Percentiles rank a stretch among this genome's conserved stretches.
Conservation (phyloP, 2,888 invertebrate species). For the Molorchus minor region DNA sequence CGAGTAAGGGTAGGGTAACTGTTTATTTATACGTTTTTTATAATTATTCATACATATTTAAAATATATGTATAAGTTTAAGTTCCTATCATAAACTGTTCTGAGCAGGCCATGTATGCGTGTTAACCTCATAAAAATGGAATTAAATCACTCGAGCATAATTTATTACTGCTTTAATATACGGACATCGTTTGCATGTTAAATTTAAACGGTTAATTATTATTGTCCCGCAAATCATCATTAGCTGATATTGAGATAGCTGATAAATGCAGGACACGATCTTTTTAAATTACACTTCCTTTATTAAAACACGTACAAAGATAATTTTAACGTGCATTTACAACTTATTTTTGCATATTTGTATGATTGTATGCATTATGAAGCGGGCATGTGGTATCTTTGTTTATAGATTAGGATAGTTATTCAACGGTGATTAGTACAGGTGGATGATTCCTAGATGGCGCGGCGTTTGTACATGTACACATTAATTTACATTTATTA, state of each 20-base stretch:
- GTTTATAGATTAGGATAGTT: neutral
- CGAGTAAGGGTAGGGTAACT: neutral
- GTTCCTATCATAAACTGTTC: neutral
- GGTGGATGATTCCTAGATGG: too few relatives aligned
- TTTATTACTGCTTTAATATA: neutral
- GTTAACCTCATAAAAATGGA: neutral
- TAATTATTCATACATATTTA: neutral
- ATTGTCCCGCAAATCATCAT: neutral
- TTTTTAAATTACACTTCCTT: neutral
- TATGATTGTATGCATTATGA: neutral
- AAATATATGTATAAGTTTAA: neutral
- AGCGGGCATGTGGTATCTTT: neutral
- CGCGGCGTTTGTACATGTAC: neutral
- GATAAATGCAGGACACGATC: neutral
- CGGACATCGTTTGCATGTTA: neutral
- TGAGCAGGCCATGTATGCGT: neutral
- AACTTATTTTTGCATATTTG: too few relatives aligned
- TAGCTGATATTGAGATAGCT: neutral
- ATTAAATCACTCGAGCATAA: neutral
- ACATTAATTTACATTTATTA: neutral
- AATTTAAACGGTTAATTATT: neutral
- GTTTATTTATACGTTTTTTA: neutral
- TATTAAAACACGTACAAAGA: neutral
- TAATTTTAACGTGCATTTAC: neutral
- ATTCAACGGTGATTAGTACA: too few relatives aligned